These are phyloP conservation scores for Blera fallax DNA, from an alignment of 2,888 invertebrate species.

Conservation along the genomic window DNA sequence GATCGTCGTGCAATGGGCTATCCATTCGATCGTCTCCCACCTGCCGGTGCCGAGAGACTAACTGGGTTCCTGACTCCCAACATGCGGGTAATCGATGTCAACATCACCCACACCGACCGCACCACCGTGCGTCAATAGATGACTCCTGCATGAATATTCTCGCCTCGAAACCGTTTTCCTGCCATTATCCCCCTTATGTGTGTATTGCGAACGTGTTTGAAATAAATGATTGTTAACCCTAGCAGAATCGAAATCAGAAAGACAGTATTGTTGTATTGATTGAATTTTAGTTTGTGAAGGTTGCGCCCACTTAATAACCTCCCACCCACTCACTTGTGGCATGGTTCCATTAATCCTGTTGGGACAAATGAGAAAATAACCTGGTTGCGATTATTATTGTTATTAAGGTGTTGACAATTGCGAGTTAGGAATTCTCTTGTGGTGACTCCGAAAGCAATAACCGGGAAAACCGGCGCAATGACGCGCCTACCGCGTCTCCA, in stretches of 20 bases:
- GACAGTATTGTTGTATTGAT: constrained; percentile 34
- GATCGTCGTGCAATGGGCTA: constrained; percentile 82
- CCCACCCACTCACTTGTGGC: constrained; percentile 20
- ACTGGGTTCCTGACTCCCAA: no score
- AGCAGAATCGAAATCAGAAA: constrained; percentile 26
- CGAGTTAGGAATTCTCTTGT: constrained; percentile 12
- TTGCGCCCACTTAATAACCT: not conserved
- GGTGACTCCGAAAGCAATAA: constrained; percentile 4
- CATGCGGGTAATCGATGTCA: constrained; percentile 79
- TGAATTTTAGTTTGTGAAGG: not conserved
- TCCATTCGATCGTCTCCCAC: no score
- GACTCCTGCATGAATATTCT: no score
- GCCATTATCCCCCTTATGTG: not conserved
- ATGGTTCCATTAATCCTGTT: constrained; percentile 7
- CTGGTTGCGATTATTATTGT: constrained; percentile 22
- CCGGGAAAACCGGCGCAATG: not conserved
- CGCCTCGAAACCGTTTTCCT: not conserved
- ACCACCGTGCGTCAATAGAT: no score
- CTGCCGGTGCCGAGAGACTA: no score
- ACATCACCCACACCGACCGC: no score
- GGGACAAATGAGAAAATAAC: constrained; percentile 8
- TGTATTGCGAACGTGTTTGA: constrained; percentile 50
- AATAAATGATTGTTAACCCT: constrained; percentile 52
- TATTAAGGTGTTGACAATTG: constrained; percentile 46
- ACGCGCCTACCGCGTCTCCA: not conserved